Evolutionary conservation across 2,797 vertebrate genomes (phyloP).

Genomic region (Coregonus sp.): DNA sequence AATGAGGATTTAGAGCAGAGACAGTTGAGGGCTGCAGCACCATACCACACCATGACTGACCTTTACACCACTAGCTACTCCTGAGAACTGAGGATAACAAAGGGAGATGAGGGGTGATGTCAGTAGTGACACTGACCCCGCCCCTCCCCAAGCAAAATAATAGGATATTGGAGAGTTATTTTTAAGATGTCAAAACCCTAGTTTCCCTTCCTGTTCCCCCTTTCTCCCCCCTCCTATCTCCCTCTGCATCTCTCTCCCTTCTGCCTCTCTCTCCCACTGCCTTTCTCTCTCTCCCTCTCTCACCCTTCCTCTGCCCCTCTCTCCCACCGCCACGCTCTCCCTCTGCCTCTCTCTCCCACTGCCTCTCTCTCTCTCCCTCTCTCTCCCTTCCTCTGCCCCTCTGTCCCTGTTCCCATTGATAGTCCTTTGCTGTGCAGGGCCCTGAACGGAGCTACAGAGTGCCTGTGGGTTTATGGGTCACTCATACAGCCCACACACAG

Average conservation of each 20-base stretch:
- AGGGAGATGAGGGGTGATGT: background rate
- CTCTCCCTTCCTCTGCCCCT: background rate
- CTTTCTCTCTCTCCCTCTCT: no score
- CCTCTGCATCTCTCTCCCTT: background rate
- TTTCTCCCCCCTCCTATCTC: slow-evolving; percentile 21
- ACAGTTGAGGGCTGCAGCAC: slow-evolving; percentile 15
- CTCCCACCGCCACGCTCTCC: no score
- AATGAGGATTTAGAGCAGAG: slow-evolving; percentile 38
- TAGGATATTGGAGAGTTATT: background rate
- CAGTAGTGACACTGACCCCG: background rate
- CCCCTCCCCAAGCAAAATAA: background rate
- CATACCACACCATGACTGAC: background rate
- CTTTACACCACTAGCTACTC: background rate
- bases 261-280: no score
- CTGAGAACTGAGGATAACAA: background rate
- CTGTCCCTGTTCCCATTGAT: background rate
- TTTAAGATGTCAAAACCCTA: slow-evolving; percentile 11
- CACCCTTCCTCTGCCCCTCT: no score
- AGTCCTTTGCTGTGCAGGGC: slow-evolving; percentile 13
- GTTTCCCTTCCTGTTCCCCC: slow-evolving; percentile 25
- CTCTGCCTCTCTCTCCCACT: no score
- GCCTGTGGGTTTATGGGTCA: slow-evolving; percentile 49
- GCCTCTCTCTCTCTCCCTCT: slow-evolving; percentile 5
- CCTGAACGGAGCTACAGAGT: slow-evolving; percentile 22
- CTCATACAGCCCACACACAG: slow-evolving; percentile 38